These are phyloP conservation scores for Panagrolaimus sp. DNA, from an alignment of 1,140 invertebrate genomes.

Conservation along the genomic window DNA sequence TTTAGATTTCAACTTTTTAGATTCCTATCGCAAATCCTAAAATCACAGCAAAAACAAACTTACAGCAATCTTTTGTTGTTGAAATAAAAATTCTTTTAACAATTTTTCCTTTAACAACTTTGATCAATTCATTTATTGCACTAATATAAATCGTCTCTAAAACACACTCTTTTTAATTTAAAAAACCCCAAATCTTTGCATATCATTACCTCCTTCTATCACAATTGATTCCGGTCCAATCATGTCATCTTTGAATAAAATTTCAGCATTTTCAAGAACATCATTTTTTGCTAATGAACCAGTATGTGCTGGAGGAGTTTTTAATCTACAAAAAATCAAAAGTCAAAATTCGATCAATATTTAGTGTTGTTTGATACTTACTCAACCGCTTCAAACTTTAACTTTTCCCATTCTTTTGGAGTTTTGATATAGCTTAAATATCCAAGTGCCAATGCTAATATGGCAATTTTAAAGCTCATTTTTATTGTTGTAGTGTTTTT, in stretches of 20 bases:
- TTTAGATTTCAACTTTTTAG: too few species aligned
- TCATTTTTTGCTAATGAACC: background rate
- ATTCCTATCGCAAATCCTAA: too few species aligned
- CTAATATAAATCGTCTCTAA: background rate
- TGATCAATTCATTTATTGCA: background rate
- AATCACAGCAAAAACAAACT: background rate
- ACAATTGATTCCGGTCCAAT: constrained; percentile 7
- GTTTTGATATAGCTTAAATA: too few species aligned
- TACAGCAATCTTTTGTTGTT: background rate
- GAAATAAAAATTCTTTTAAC: background rate
- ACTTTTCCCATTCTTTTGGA: too few species aligned
- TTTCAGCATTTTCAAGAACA: background rate
- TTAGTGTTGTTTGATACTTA: too few species aligned
- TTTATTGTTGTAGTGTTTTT: too few species aligned
- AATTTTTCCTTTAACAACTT: constrained; percentile 4
- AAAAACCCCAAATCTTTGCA: background rate
- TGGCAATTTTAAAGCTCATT: too few species aligned
- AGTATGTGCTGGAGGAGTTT: background rate
- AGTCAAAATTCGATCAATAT: too few species aligned
- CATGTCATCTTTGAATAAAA: background rate
- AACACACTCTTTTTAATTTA: background rate
- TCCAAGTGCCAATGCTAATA: too few species aligned
- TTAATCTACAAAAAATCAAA: too few species aligned
- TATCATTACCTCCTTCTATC: background rate
- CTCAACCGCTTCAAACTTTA: too few species aligned